Base-by-base conservation (phyloP, 2,113 vertebrate species). In the Periophthalmodon schlosseri region DNA sequence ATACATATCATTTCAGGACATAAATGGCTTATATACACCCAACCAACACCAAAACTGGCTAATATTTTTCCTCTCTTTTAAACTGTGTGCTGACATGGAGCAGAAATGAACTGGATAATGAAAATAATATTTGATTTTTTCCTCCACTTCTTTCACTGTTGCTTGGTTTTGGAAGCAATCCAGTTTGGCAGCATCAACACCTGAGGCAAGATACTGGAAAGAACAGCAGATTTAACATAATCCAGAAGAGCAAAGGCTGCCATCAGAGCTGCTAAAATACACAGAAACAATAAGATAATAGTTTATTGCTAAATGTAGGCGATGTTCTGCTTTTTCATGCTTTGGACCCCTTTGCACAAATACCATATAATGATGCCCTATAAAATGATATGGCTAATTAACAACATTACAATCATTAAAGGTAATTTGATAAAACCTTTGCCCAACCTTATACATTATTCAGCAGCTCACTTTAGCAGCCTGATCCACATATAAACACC, bases 141-240 rank as follows among this genome's bases (percentile, higher is more conserved):
- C 3, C 15, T 65, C 18, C 18, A 12, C 9, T 44, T 13, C 18
- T 63, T 33, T 60, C 57, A 28, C 1, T 34, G 60, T 34, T 44
- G 36, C 39, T 39, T 18, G 11, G 64, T 21, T 67, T 44, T 34
- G 72, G 74, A 76, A 77, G 33, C 18, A 44, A 49, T 78, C 54
- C 69, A 73, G 44, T 67, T 75, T 71, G 49, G 46, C 68, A 82
- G 18, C 20, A 24, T 21, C 15, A 5, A 9, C 23, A 71, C 28
- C n/a, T 49, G 47, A 67, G 52, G 75, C 71, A 54, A 52, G 2
- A 61, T 71, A 60, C 28, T 75, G 57, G 63, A 71, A 34, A 71
- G 44, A 21, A 78, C n/a, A 21, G 58, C 50, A 69, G 74, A 63
- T 39, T 14, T 34, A 11, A 50, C 28, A 50, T 39, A 49, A 79